phyloP scores from a whole-genome alignment of 2,888 invertebrate species.

The Catonia carolina region DNA sequence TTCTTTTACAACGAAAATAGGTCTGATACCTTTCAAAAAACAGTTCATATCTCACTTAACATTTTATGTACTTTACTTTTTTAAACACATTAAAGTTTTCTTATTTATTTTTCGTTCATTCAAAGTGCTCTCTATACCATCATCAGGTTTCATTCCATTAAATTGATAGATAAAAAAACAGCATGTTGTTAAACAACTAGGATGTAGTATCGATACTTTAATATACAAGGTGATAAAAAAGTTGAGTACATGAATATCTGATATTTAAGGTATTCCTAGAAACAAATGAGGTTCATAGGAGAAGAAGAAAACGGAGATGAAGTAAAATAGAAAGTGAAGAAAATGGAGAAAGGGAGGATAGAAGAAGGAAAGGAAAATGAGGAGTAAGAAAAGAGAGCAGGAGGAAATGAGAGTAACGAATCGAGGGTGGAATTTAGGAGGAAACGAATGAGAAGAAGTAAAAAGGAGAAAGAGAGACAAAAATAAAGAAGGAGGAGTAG shows the following conservation, averaged over 20 bases:
- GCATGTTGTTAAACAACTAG: background rate
- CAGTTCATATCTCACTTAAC: no score
- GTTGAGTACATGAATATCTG: background rate
- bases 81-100: no score
- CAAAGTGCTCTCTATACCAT: no score
- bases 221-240: background rate
- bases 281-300: background rate
- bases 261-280: background rate
- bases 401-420: background rate
- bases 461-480: background rate
- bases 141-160: no score
- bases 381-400: background rate
- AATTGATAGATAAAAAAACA: no score
- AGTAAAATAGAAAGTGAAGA: background rate
- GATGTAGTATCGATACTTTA: background rate
- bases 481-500: background rate
- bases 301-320: background rate
- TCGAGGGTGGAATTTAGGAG: background rate
- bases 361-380: background rate
- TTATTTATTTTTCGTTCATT: no score
- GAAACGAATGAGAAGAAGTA: background rate
- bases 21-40: no score
- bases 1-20: no score
- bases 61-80: no score
- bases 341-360: background rate